These are phyloP conservation scores for Strigamia transsilvanica DNA, from an alignment of 2,888 invertebrate species.

Conservation along the genomic window DNA sequence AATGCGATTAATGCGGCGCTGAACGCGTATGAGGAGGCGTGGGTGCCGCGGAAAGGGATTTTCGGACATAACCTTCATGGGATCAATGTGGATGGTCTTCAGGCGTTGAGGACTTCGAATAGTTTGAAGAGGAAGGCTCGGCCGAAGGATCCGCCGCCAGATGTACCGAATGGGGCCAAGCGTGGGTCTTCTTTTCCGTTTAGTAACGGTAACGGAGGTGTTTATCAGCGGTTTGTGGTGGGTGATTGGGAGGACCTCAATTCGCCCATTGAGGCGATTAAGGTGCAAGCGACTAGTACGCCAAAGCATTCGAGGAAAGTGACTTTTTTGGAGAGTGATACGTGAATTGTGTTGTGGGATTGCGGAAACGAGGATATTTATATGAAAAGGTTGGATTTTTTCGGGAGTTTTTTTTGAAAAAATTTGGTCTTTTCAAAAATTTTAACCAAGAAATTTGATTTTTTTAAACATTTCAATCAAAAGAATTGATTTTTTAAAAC, in stretches of 20 bases:
- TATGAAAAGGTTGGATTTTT: too few species aligned
- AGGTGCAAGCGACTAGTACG: conserved; percentile 14
- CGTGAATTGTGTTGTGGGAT: neutral
- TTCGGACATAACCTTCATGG: conserved; percentile 35
- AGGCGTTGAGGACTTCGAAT: neutral
- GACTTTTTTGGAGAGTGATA: conserved; percentile 50
- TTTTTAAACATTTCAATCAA: too few species aligned
- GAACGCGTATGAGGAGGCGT: neutral
- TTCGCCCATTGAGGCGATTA: conserved; percentile 12
- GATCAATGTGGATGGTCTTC: conserved; percentile 24
- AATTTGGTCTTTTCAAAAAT: neutral
- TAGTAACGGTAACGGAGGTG: conserved; percentile 6
- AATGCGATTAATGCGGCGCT: neutral
- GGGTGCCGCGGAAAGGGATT: conserved; percentile 4
- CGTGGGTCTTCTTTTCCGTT: neutral
- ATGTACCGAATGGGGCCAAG: neutral
- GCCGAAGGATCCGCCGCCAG: conserved; percentile 9
- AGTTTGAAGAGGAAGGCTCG: neutral
- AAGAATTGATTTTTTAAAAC: too few species aligned
- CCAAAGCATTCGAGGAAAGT: conserved; percentile 47
- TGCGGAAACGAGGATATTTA: neutral
- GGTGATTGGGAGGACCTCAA: conserved; percentile 31
- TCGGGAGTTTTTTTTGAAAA: neutral
- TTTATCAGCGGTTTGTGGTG: neutral
- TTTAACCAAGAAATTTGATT: too few species aligned